Evolutionary conservation across 1,140 invertebrate genomes (phyloP), one percentile per base, ranked within the genome.

Genomic region (Micrasema longulum): DNA sequence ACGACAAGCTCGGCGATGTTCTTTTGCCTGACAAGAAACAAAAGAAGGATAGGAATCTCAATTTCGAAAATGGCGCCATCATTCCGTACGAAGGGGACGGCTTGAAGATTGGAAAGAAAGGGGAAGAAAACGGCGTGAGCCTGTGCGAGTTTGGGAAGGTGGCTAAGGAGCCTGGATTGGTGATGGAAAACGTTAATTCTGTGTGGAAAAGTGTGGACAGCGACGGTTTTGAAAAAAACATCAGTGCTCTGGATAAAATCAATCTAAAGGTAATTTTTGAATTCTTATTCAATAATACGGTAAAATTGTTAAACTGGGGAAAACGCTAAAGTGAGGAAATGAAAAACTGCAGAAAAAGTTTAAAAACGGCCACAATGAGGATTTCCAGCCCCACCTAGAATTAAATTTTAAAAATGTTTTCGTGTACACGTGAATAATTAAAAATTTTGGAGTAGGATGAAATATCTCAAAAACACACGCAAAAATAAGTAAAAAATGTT

Each of bases 221-320:
- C 35, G 79, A 81, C 36, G 79, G 80, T 5, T 18, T 62, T 2
- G 75, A 73, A 26, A 73, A 74, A 10, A 57, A 35, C 12, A 47
- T 41, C 0, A 64, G 77, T 1, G 83, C 83, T 0, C 73, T 84
- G 0, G 74, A 66, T 22, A 78, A 84, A 35, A 80, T 84, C 18
- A 80, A 79, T 22, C 71, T 84, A 31, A 78, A 75, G 23, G 79
- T 80, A 50, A 76, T n/a, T 14, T 45, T 45, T 7, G 12, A n/a
- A 45, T 41, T 11, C n/a, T 1, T 41, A 11, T 41, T 41, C n/a
- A 5, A n/a, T n/a, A n/a, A n/a, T n/a, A n/a, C n/a, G n/a, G n/a
- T n/a, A n/a, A n/a, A n/a, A n/a, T n/a, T n/a, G n/a, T n/a, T n/a
- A n/a, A n/a, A n/a, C n/a, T n/a, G n/a, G n/a, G n/a, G n/a, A n/a